Conservation (phyloP, 2,113 vertebrate genomes). For the Prinia subflava region DNA sequence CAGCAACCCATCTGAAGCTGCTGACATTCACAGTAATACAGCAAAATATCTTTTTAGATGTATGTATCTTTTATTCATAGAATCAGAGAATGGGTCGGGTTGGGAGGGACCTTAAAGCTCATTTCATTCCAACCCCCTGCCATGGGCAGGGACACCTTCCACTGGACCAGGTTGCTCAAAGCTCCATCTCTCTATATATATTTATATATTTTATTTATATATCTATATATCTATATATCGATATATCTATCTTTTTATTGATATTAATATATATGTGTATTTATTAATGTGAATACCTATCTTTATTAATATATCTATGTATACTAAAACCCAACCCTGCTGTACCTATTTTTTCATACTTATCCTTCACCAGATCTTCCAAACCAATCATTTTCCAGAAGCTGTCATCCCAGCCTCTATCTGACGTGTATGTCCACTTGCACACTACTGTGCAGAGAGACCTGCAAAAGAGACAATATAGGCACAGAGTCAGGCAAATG, state of each 20-base stretch:
- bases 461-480: constrained; percentile 59
- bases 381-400: constrained; percentile 89
- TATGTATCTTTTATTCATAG: neutral
- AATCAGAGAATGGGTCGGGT: neutral
- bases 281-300: too few relatives aligned
- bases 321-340: neutral
- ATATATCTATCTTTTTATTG: neutral
- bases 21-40: neutral
- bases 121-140: neutral
- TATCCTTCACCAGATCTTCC: constrained; percentile 83
- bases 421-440: constrained; percentile 92
- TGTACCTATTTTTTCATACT: constrained; percentile 89
- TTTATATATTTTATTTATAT: neutral
- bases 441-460: constrained; percentile 94
- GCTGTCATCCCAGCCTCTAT: constrained; percentile 86
- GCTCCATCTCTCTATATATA: too few relatives aligned
- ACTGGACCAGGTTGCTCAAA: neutral
- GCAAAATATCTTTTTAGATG: neutral
- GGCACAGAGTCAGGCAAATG: neutral
- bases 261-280: neutral
- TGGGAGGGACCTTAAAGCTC: neutral
- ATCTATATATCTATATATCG: accelerated
- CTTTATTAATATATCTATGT: too few relatives aligned
- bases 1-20: neutral
- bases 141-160: neutral